phyloP scores from a whole-genome alignment of 2,888 invertebrate genomes.

The Xanthorhoe designata region DNA sequence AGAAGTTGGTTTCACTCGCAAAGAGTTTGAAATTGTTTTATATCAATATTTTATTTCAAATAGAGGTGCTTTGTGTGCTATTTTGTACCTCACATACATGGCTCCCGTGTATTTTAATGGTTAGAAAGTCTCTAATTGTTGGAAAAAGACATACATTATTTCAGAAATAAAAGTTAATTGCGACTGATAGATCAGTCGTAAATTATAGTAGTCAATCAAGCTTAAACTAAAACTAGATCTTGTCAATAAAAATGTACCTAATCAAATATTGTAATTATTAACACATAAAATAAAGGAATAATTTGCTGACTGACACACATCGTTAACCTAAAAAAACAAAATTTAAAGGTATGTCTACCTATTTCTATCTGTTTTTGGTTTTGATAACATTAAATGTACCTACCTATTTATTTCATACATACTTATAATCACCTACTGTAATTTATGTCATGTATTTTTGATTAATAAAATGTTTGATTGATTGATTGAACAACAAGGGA shows the following conservation, averaged over 20 bases:
- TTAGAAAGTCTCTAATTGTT: constrained; percentile 74
- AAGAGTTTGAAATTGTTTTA: too few species aligned
- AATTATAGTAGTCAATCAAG: constrained; percentile 12
- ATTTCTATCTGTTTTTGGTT: too few species aligned
- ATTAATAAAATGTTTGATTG: too few species aligned
- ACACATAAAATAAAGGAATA: neutral
- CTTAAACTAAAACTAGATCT: constrained; percentile 2
- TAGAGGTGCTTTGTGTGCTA: constrained; percentile 7
- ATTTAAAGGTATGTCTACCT: too few species aligned
- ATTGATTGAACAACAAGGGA: too few species aligned
- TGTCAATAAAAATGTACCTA: neutral
- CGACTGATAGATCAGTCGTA: constrained; percentile 13
- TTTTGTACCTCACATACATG: constrained; percentile 8
- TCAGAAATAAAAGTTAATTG: constrained; percentile 46
- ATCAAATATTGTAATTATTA: constrained; percentile 19
- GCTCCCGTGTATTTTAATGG: constrained; percentile 46
- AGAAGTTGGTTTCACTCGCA: too few species aligned
- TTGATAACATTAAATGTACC: too few species aligned
- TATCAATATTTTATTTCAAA: too few species aligned
- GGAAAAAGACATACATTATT: constrained; percentile 54
- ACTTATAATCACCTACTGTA: too few species aligned
- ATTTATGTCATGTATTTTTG: too few species aligned
- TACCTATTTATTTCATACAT: too few species aligned
- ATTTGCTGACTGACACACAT: neutral
- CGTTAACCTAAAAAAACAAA: too few species aligned